Base-by-base conservation (phyloP, 2,888 invertebrate genomes). In the Pollenia labialis region DNA sequence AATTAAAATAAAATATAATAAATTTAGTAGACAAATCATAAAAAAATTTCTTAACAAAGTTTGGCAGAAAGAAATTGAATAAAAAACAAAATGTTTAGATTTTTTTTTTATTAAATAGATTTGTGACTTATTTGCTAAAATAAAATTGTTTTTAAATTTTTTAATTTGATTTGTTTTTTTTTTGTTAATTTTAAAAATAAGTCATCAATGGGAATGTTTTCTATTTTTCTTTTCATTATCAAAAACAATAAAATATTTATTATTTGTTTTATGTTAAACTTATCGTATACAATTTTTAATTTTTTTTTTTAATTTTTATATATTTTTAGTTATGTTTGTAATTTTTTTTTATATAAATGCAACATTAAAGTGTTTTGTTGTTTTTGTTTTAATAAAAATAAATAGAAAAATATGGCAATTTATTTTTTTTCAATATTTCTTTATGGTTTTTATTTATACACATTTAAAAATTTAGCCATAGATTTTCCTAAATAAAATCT, bases 401-500 rank as follows among this genome's bases (percentile, higher is more conserved):
- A 85, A 86, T 87, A 83, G 81, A 76, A 88, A 88, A 88, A 89
- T 89, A 88, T 89, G 89, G 88, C 89, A 89, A 89, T 88, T 66
- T 85, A 72, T 85, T 74, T 88, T 88, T 66, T 85, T 75, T 10
- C 46, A 54, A 71, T 72, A 74, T 23, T 64, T 71, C 14, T 75
- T 62, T 85, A 81, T 18, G 9, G n/a, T 44, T 64, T 44, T 50
- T 83, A n/a, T 86, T 81, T 18, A 88, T 88, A 90, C 90, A 88
- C 91, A 91, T 84, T 81, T 89, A 87, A 74, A 88, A 90, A 92
- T 91, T 92, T 92, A 92, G 90, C 90, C 89, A 91, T 91, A 92
- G 92, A 91, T 91, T 92, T 92, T 92, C 91, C 52, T 89, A 85
- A 89, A 91, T 92, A 92, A 92, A 92, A 92, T 90, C 92, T 91